Percentiles rank a stretch among this genome's conserved stretches.
Evolutionary conservation across 2,797 vertebrate genomes (phyloP).

Genomic region (Gorsachius magnificus): DNA sequence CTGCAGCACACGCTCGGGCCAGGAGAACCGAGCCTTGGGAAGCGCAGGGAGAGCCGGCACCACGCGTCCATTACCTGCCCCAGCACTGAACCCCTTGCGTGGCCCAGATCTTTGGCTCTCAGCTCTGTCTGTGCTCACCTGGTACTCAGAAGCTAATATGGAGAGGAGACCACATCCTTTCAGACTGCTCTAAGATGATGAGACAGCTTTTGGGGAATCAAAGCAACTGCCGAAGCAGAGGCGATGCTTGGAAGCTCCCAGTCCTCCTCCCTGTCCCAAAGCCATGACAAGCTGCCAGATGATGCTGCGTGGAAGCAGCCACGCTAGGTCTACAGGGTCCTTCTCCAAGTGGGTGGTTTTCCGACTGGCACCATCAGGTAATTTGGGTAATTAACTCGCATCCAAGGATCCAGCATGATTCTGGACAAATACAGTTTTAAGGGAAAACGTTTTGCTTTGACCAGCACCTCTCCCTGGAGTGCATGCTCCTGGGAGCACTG

Average conservation of each 20-base stretch:
- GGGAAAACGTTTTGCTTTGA: not conserved
- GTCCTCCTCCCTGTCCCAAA: not conserved
- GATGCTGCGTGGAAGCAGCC: not conserved
- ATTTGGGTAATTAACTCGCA: not conserved
- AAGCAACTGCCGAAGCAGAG: not conserved
- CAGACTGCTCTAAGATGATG: not conserved
- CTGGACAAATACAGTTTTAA: not conserved
- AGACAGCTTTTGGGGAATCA: not conserved
- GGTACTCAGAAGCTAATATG: not conserved
- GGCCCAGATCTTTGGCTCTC: not conserved
- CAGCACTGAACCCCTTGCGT: not conserved
- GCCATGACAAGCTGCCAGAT: not conserved
- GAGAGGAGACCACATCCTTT: not conserved
- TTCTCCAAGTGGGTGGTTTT: not conserved
- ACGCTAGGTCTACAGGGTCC: not conserved
- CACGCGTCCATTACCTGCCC: not conserved
- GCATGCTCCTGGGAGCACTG: not conserved
- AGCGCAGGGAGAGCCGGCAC: not conserved
- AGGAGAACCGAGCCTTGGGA: not conserved
- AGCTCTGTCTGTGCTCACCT: not conserved
- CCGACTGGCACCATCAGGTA: not conserved
- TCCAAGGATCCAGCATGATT: not conserved
- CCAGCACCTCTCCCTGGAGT: not conserved
- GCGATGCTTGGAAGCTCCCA: not conserved
- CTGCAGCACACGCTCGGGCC: not conserved